phyloP scores from a whole-genome alignment of 2,888 invertebrate genomes.

The Eupithecia vulgata region DNA sequence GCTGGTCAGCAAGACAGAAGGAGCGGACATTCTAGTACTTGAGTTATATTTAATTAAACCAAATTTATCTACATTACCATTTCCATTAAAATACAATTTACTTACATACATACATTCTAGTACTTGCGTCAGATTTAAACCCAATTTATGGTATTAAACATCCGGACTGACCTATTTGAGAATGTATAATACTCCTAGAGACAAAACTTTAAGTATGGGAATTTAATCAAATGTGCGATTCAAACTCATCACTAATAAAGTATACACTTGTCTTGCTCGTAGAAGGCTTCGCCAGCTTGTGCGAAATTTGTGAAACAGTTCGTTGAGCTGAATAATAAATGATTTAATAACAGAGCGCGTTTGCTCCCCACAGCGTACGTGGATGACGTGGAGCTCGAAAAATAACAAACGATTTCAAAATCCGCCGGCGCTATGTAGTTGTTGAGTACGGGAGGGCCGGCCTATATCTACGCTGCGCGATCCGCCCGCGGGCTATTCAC shows the following conservation, averaged over 20 bases:
- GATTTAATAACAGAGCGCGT: slow-evolving; percentile 82
- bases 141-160: neutral
- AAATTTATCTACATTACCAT: too few relatives aligned
- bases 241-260: slow-evolving; percentile 54
- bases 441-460: slow-evolving; percentile 45
- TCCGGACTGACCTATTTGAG: too few relatives aligned
- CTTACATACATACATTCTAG: neutral
- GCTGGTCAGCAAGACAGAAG: too few relatives aligned
- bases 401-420: slow-evolving; percentile 81
- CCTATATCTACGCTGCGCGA: slow-evolving; percentile 49
- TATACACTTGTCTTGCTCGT: slow-evolving; percentile 52
- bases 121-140: neutral
- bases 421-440: slow-evolving; percentile 63
- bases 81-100: too few relatives aligned
- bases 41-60: neutral
- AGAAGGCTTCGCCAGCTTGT: slow-evolving; percentile 61
- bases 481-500: slow-evolving; percentile 54
- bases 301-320: slow-evolving; percentile 82
- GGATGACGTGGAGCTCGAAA: slow-evolving; percentile 75
- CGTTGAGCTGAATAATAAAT: slow-evolving; percentile 83
- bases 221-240: slow-evolving; percentile 43
- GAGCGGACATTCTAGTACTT: too few relatives aligned
- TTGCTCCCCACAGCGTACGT: slow-evolving; percentile 75
- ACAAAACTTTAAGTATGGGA: slow-evolving; percentile 49
- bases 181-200: slow-evolving; percentile 28